Base-by-base conservation (phyloP, 2,888 invertebrate genomes). In the Balanococcus diminutus region DNA sequence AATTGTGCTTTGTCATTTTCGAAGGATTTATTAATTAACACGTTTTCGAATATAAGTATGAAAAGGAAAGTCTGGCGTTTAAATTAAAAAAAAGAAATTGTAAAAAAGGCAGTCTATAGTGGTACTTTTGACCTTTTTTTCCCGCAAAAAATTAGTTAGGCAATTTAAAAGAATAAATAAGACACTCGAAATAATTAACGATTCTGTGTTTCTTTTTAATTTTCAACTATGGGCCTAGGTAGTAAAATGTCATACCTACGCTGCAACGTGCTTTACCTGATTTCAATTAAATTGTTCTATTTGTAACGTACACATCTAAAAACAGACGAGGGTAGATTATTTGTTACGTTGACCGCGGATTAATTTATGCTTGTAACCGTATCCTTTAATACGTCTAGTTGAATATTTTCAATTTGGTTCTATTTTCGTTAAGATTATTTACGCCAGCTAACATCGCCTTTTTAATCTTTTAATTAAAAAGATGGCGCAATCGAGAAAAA, bases 381-480 rank as follows among this genome's bases (percentile, higher is more conserved):
- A 79, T 79, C 75, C 75, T 79, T 79, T 79, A 32, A 79, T 79
- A 36, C 75, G 6, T 19, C 36, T 36, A 19, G 19, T 22, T 36
- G 75, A 79, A 79, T 79, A 31, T 36, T 79, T 79, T 79, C 75
- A 79, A 79, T 79, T 79, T n/a, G 32, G 6, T 79, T 36, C 32
- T 32, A 79, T 79, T 79, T 79, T 79, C 36, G 75, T 79, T 79
- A 79, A 79, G 75, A 36, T 79, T 79, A 36, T 79, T 79, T 79
- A 79, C 75, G 36, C 19, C 75, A 19, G 75, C 75, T 36, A 36
- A 36, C 75, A 36, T 79, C 28, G 32, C 75, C 75, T 79, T 79
- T 79, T 36, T 79, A 79, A 36, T 79, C 75, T 79, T 79, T 79
- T 79, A 79, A 79, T 79, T 79, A 79, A 79, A 79, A 79, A 79